These are phyloP conservation scores for Rotaria macrura DNA, from an alignment of 2,888 invertebrate species.

Conservation along the genomic window DNA sequence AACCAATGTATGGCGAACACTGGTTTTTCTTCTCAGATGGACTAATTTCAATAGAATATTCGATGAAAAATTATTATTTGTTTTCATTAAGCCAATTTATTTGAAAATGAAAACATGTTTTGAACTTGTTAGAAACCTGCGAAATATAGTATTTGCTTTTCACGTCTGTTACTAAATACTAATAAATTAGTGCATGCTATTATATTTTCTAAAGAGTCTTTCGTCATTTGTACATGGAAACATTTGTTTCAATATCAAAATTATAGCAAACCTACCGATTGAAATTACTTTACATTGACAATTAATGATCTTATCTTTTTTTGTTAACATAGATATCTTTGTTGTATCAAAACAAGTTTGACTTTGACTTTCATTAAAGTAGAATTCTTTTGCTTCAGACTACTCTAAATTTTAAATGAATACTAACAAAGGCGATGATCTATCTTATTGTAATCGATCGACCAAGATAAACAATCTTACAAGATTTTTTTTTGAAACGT, in stretches of 20 bases:
- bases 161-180: not conserved
- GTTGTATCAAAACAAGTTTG: too few species aligned
- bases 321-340: too few species aligned
- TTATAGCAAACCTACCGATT: too few species aligned
- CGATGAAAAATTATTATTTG: not conserved
- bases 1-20: not conserved
- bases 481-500: not conserved
- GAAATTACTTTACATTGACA: too few species aligned
- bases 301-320: too few species aligned
- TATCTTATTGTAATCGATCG: not conserved
- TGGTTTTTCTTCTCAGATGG: not conserved
- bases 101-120: not conserved
- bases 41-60: constrained; percentile 12
- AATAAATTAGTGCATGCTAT: too few species aligned
- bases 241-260: too few species aligned
- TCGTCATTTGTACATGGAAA: too few species aligned
- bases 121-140: not conserved
- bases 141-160: not conserved
- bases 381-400: too few species aligned
- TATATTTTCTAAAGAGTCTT: too few species aligned
- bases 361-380: too few species aligned
- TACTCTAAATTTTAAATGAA: too few species aligned
- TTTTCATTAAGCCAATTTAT: not conserved
- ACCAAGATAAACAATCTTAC: not conserved
- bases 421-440: not conserved